Evolutionary conservation across 2,888 invertebrate species (phyloP), one percentile per base, ranked within the genome.

Genomic region (Apocheima hispidaria): DNA sequence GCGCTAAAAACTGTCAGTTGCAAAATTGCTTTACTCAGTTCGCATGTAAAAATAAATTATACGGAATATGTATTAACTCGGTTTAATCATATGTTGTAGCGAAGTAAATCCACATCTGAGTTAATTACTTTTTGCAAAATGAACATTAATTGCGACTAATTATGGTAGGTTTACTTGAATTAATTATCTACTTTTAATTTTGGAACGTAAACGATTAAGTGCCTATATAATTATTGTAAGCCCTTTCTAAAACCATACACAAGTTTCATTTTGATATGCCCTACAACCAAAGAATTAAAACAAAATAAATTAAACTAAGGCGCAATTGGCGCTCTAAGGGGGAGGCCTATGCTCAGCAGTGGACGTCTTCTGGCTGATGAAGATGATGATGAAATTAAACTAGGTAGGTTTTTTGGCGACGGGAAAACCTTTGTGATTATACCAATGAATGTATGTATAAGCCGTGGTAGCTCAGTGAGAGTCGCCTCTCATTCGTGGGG

Each of bases 91-190:
- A 51, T 40, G n/a, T 20, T 40, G 40, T 38, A 40, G 41, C 50
- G 26, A 38, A 23, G 16, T 50, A 50, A 50, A 38, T 36, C 38
- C 26, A 38, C 35, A 49, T 35, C 12, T 50, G 50, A 28, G 55
- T 30, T 55, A 55, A 55, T 57, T 50, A 50, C 43, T 35, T 43
- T 53, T 43, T 53, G 33, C 43, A 23, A 43, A 35, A 43, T 43
- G 43, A 35, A 35, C 43, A 44, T 35, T 53, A 30, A 43, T 43
- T 43, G 43, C 30, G 14, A 33, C n/a, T 53, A 35, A 58, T 52
- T 44, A 41, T 40, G 30, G 30, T 16, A 44, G 38, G n/a, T 49
- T 5, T 4, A 40, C 23, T 50, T 12, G 16, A 40, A 26, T 12
- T 51, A 40, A 40, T 40, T 40, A 51, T 40, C 7, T 28, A 20